Base-by-base conservation (phyloP, 2,797 vertebrate species). In the Apogon hyalosoma region DNA sequence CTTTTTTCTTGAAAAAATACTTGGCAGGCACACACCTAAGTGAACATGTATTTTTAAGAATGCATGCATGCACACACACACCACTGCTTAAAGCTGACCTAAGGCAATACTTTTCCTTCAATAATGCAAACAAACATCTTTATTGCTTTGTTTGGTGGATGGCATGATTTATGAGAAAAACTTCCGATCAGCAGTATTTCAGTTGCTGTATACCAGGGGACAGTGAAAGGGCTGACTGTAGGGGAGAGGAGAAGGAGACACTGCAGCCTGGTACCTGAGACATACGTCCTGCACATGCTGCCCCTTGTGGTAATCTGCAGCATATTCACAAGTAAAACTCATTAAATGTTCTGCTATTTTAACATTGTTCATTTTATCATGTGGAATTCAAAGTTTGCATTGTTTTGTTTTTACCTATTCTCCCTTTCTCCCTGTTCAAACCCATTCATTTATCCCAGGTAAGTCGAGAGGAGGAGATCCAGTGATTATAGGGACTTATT, bases 101-200 rank as follows among this genome's bases (percentile, higher is more conserved):
- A 93, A 94, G 94, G 94, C 66, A 81, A 85, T 82, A 77, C 70
- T 79, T 87, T 87, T 72, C 72, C 82, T 84, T 91, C 80, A 88
- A 84, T 88, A 88, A 88, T 92, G 95, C 94, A 93, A 92, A 96
- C 92, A 94, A 92, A 82, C 86, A 91, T 90, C 87, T 95, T 95
- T 95, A 93, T 94, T 93, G 93, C 92, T 89, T 88, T 84, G 83
- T 90, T 93, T 86, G 75, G 92, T 94, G 93, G 92, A 88, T 85
- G 87, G 76, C 74, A 94, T 96, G 95, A 97, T 97, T 97, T 96
- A 96, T 96, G 93, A 90, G 90, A 87, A 92, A 96, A 93, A 94
- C 91, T 78, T 92, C 94, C 31, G 79, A 95, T 94, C 94, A 94
- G 95, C 93, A 91, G 92, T 96, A 95, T 95, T 96, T 96, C 92